Evolutionary conservation across 2,888 invertebrate genomes (phyloP).

Genomic region (Temnothorax unifasciatus): DNA sequence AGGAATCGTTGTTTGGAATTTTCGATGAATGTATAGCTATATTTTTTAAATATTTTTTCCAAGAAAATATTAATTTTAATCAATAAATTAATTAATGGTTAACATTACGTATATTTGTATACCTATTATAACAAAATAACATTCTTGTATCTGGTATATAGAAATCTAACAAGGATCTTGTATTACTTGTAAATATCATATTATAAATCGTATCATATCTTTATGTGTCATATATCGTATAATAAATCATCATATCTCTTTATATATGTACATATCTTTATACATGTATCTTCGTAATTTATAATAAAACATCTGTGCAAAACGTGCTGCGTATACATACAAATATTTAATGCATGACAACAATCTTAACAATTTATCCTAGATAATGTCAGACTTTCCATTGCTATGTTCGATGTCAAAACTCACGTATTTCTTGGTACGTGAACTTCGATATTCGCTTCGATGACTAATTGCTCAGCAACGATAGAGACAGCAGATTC

Average conservation of each 20-base stretch:
- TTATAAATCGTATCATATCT: not conserved
- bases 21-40: not conserved
- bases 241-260: not conserved
- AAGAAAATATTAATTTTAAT: not conserved
- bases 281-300: not conserved
- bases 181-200: constrained; percentile 22
- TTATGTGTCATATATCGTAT: no score
- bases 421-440: constrained; percentile 55
- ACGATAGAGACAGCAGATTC: constrained; percentile 77
- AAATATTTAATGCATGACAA: not conserved
- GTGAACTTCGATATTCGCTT: constrained; percentile 80
- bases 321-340: constrained; percentile 10
- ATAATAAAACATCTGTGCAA: constrained; percentile 25
- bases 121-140: not conserved
- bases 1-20: not conserved
- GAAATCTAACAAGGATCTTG: constrained; percentile 2
- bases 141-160: constrained; percentile 18
- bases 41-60: not conserved
- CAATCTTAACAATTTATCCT: constrained; percentile 18
- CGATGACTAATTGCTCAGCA: constrained; percentile 78
- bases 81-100: not conserved
- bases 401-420: not conserved
- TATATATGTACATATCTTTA: no score
- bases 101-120: not conserved
- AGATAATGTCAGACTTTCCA: constrained; percentile 24